phyloP scores from a whole-genome alignment of 2,113 vertebrate species.

The Rhipidura dahli region DNA sequence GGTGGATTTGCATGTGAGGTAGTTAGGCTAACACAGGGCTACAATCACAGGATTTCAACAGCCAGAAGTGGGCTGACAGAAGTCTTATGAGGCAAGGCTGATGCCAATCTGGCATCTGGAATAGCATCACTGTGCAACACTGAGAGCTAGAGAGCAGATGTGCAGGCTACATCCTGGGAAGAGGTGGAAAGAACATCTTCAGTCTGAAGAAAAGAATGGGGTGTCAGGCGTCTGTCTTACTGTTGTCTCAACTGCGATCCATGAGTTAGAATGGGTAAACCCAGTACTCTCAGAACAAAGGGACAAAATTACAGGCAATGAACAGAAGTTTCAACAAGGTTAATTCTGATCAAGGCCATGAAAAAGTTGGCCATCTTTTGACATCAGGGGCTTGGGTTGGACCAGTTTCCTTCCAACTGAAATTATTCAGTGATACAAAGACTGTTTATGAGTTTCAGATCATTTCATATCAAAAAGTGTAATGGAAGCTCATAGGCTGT shows the following conservation, averaged over 20 bases:
- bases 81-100: neutral
- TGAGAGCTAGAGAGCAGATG: neutral
- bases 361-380: neutral
- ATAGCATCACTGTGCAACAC: neutral
- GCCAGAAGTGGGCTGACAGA: neutral
- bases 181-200: neutral
- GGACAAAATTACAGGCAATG: neutral
- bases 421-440: neutral
- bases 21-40: neutral
- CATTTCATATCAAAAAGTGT: neutral
- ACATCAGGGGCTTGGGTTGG: neutral
- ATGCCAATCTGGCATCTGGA: neutral
- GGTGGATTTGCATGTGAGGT: neutral
- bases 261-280: neutral
- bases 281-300: neutral
- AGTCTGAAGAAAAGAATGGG: neutral
- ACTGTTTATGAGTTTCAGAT: neutral
- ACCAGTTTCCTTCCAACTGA: neutral
- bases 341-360: neutral
- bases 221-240: rapidly evolving
- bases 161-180: neutral
- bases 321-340: neutral
- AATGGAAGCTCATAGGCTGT: neutral
- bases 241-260: neutral
- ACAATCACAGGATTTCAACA: neutral